Evolutionary conservation across 2,797 vertebrate species (phyloP).

Genomic region (Pseudochaenichthys georgianus): DNA sequence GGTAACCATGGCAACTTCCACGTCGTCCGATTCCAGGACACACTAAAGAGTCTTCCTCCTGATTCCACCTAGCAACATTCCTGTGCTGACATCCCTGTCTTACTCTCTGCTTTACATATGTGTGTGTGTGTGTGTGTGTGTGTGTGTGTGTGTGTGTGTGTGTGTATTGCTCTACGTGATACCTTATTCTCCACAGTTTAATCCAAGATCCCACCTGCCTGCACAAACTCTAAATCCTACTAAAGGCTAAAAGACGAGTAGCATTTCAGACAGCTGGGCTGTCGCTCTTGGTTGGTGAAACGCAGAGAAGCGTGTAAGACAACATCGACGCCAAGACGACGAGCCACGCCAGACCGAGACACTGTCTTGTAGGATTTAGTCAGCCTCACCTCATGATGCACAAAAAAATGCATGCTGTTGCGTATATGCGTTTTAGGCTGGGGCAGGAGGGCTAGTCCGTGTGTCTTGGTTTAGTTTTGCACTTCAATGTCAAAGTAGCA

Average conservation of each 20-base stretch:
- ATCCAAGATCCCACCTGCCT: slow-evolving; percentile 58
- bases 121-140: no score
- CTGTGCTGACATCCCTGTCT: slow-evolving; percentile 49
- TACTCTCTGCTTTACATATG: slow-evolving; percentile 24
- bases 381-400: slow-evolving; percentile 47
- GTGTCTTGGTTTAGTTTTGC: slow-evolving; percentile 52
- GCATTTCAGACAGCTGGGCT: slow-evolving; percentile 35
- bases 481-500: slow-evolving; percentile 60
- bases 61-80: slow-evolving; percentile 76
- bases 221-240: slow-evolving; percentile 55
- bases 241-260: slow-evolving; percentile 57
- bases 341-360: slow-evolving; percentile 32
- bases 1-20: slow-evolving; percentile 85
- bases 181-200: slow-evolving; percentile 52
- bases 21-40: slow-evolving; percentile 81
- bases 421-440: slow-evolving; percentile 19
- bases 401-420: slow-evolving; percentile 14
- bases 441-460: neutral
- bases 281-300: slow-evolving; percentile 44
- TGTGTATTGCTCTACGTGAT: slow-evolving; percentile 21
- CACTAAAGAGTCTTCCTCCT: slow-evolving; percentile 68
- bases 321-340: slow-evolving; percentile 30
- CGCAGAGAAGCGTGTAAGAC: slow-evolving; percentile 44
- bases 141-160: slow-evolving; percentile 3
- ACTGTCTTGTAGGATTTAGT: slow-evolving; percentile 62